These are phyloP conservation scores for Nebria brevicollis DNA, from an alignment of 2,888 invertebrate genomes.

Conservation along the genomic window DNA sequence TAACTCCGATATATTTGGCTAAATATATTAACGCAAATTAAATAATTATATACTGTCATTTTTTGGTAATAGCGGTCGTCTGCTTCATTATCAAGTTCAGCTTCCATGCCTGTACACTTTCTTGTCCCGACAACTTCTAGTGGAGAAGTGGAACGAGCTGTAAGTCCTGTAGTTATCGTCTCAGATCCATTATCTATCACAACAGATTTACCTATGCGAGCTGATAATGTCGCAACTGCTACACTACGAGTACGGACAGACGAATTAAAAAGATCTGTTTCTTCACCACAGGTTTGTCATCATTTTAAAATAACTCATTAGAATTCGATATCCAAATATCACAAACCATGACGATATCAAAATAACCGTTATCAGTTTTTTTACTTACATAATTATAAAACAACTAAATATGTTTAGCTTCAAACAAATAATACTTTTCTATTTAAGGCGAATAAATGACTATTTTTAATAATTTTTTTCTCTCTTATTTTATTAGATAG, in stretches of 20 bases:
- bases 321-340: background rate
- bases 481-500: too few species aligned
- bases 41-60: background rate
- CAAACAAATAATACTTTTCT: too few species aligned
- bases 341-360: too few species aligned
- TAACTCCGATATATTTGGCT: background rate
- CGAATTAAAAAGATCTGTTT: slow-evolving; percentile 70
- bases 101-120: slow-evolving; percentile 42
- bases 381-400: too few species aligned
- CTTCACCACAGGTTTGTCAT: slow-evolving; percentile 69
- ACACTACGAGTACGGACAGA: slow-evolving; percentile 67
- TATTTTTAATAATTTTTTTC: too few species aligned
- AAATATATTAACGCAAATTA: background rate
- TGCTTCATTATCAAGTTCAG: slow-evolving; percentile 34
- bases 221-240: slow-evolving; percentile 54
- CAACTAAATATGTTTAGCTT: too few species aligned
- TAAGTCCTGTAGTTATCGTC: slow-evolving; percentile 61
- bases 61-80: slow-evolving; percentile 33
- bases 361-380: too few species aligned
- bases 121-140: slow-evolving; percentile 43
- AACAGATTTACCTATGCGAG: slow-evolving; percentile 54
- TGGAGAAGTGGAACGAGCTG: slow-evolving; percentile 55
- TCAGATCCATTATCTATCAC: slow-evolving; percentile 59
- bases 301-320: background rate
- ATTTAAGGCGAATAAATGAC: too few species aligned